A percentile compares a stretch with the other conserved stretches of the same genome.
Conservation (phyloP, 2,797 vertebrate species). For the Clamator glandarius region DNA sequence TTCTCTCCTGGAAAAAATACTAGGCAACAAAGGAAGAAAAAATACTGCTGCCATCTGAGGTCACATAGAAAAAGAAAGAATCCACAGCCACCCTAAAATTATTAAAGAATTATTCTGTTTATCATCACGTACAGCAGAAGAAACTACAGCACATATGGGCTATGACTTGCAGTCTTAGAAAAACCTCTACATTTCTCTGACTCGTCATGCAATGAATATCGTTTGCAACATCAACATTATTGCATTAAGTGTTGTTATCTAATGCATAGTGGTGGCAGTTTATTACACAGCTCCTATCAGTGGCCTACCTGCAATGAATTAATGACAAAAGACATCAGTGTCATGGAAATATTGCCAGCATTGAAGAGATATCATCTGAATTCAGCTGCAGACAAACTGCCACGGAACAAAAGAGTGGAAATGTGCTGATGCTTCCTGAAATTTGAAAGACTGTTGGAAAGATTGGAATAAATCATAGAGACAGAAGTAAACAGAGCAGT, state of each 20-base stretch:
- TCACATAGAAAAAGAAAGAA: not conserved
- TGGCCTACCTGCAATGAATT: constrained; percentile 66
- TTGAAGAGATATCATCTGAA: constrained; percentile 57
- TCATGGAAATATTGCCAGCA: constrained; percentile 61
- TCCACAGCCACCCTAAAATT: not conserved
- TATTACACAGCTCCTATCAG: constrained; percentile 43
- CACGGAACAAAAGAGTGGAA: constrained; percentile 53
- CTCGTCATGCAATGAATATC: not conserved
- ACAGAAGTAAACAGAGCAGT: constrained; percentile 52
- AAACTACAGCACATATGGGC: not conserved
- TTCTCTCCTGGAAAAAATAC: not conserved
- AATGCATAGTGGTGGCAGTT: constrained; percentile 50
- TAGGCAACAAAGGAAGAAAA: not conserved
- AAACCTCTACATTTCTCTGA: not conserved
- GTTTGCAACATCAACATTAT: not conserved
- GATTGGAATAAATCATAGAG: constrained; percentile 33
- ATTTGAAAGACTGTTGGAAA: constrained; percentile 29
- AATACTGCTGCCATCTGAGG: not conserved
- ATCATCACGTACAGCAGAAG: not conserved
- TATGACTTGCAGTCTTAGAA: not conserved
- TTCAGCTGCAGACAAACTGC: constrained; percentile 66
- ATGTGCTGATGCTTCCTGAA: constrained; percentile 47
- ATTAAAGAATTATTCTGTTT: not conserved
- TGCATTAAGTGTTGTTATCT: constrained; percentile 27
- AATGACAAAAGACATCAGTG: constrained; percentile 64